Evolutionary conservation across 1,140 invertebrate genomes (phyloP).

Genomic region (Dendrolimus punctatus): DNA sequence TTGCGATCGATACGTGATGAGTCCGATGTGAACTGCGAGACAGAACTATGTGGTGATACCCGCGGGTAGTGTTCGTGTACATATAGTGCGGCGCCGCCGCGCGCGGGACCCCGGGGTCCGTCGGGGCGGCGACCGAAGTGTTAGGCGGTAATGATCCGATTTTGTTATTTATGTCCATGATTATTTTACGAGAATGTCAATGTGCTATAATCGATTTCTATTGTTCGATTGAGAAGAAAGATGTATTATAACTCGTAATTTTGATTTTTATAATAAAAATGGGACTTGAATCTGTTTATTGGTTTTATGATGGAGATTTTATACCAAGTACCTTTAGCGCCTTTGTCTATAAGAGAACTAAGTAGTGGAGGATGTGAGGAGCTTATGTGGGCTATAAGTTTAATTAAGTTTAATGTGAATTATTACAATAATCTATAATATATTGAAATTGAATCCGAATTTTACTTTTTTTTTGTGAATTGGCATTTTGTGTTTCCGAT

Average conservation of each 20-base stretch:
- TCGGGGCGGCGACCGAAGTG: conserved; percentile 8
- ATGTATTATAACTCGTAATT: conserved; percentile 72
- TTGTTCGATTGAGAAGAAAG: conserved; percentile 67
- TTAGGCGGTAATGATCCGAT: conserved; percentile 54
- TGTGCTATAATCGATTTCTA: conserved; percentile 70
- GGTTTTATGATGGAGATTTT: conserved; percentile 71
- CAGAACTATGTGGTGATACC: conserved; percentile 27
- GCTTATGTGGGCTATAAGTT: conserved; percentile 68
- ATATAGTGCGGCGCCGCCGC: conserved; percentile 49
- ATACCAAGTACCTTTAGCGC: conserved; percentile 68
- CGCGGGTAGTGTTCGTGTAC: conserved; percentile 43
- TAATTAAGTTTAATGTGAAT: conserved; percentile 71
- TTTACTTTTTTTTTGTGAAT: conserved; percentile 65
- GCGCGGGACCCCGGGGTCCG: conserved; percentile 13
- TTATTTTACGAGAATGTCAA: conserved; percentile 65
- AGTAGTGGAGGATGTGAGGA: conserved; percentile 54
- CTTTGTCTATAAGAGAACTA: conserved; percentile 52
- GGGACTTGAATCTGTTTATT: conserved; percentile 71
- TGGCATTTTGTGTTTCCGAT: conserved; percentile 54
- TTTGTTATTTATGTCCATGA: conserved; percentile 69
- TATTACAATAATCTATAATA: conserved; percentile 72
- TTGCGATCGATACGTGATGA: conserved; percentile 1
- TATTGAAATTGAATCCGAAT: conserved; percentile 71
- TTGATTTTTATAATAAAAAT: conserved; percentile 72
- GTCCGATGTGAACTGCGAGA: conserved; percentile 4